Evolutionary conservation across 2,797 vertebrate genomes (phyloP).

Genomic region (Nyctibius grandis): DNA sequence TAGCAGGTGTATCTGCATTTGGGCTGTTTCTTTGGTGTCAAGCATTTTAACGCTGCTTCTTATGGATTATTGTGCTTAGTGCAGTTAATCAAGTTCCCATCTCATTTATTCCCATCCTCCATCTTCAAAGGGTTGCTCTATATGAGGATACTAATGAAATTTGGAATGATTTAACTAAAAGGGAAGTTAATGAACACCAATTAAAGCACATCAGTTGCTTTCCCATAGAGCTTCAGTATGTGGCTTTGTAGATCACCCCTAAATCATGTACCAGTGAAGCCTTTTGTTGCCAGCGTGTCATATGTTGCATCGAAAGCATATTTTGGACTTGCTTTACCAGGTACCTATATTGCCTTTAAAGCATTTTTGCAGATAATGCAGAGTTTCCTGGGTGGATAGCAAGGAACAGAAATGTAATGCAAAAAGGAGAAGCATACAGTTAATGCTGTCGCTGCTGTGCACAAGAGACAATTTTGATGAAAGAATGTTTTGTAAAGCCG

Average conservation of each 20-base stretch:
- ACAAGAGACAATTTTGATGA: background rate
- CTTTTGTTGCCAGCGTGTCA: background rate
- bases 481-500: background rate
- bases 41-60: background rate
- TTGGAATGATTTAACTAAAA: background rate
- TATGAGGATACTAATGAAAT: slow-evolving; percentile 1
- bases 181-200: slow-evolving; percentile 2
- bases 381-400: background rate
- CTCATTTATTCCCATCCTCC: background rate
- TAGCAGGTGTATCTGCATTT: slow-evolving; percentile 24
- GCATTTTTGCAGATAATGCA: background rate
- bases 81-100: background rate
- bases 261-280: background rate
- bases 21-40: background rate
- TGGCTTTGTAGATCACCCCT: background rate
- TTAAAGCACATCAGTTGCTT: slow-evolving; percentile 5
- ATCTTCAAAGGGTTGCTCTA: background rate
- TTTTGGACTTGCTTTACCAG: background rate
- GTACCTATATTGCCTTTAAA: background rate
- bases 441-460: background rate
- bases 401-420: background rate
- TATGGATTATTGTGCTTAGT: background rate
- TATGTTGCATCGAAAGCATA: background rate
- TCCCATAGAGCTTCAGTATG: background rate
- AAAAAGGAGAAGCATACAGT: background rate